Conservation (phyloP, 2,888 invertebrate species). For the Papilio elwesi region DNA sequence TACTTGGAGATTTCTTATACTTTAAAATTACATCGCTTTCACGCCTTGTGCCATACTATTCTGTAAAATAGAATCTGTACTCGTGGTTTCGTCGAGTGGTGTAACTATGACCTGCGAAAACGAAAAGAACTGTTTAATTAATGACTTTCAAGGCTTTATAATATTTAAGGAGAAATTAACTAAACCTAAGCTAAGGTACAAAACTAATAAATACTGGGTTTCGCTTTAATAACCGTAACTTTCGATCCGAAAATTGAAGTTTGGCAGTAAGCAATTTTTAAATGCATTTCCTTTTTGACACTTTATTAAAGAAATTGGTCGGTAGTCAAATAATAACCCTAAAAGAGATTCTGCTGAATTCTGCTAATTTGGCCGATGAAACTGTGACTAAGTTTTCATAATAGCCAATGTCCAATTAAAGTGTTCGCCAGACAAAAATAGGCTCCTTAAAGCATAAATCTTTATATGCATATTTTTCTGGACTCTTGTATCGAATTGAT, state of each 20-base stretch:
- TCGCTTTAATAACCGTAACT: no score
- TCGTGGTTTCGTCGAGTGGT: slow-evolving; percentile 60
- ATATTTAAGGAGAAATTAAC: neutral
- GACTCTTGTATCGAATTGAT: no score
- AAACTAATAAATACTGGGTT: no score
- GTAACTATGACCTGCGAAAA: slow-evolving; percentile 69
- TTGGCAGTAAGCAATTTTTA: neutral
- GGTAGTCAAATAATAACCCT: neutral
- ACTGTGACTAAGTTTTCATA: no score
- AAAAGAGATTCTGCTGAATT: no score
- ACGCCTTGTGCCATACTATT: slow-evolving; percentile 64
- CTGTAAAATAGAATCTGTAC: slow-evolving; percentile 58
- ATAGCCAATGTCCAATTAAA: no score
- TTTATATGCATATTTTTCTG: no score
- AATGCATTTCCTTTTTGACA: neutral
- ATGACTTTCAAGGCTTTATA: neutral
- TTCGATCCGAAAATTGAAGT: no score
- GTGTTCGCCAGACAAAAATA: no score
- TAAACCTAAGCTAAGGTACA: no score
- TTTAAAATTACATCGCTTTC: slow-evolving; percentile 61
- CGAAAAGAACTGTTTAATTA: slow-evolving; percentile 23
- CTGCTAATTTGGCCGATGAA: no score
- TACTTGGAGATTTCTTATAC: slow-evolving; percentile 50
- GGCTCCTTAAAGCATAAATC: no score
- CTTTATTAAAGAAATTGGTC: neutral